Evolutionary conservation across 2,113 vertebrate genomes (phyloP).

Genomic region (Oncorhynchus keta): DNA sequence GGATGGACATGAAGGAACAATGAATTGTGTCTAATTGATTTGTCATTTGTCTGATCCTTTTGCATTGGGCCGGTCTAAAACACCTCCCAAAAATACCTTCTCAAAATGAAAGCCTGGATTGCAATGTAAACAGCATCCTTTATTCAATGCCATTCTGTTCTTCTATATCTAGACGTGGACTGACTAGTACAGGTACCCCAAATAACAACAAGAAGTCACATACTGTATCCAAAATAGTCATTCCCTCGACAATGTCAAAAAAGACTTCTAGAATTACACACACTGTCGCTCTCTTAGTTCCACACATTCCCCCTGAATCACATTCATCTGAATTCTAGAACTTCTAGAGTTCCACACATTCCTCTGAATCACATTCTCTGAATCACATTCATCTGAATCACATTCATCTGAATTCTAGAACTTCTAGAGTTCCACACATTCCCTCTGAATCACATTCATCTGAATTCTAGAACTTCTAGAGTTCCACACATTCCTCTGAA

Average conservation of each 20-base stretch:
- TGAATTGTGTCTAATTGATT: slow-evolving; percentile 53
- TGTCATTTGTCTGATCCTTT: slow-evolving; percentile 32
- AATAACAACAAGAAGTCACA: no score
- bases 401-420: no score
- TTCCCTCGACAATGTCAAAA: neutral
- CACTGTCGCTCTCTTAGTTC: no score
- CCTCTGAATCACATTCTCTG: no score
- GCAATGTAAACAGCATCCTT: neutral
- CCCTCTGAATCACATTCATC: no score
- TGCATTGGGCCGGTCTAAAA: neutral
- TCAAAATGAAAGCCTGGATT: slow-evolving; percentile 5
- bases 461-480: no score
- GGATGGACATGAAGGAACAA: slow-evolving; percentile 40
- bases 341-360: no score
- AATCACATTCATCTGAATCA: no score
- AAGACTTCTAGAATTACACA: neutral
- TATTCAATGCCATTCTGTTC: neutral
- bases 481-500: no score
- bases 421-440: no score
- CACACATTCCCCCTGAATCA: no score
- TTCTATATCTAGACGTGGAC: neutral
- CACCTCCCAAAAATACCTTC: neutral
- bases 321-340: no score
- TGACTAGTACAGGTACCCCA: neutral
- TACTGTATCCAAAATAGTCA: neutral